Evolutionary conservation across 2,113 vertebrate genomes (phyloP).

Genomic region (Elachura formosa): DNA sequence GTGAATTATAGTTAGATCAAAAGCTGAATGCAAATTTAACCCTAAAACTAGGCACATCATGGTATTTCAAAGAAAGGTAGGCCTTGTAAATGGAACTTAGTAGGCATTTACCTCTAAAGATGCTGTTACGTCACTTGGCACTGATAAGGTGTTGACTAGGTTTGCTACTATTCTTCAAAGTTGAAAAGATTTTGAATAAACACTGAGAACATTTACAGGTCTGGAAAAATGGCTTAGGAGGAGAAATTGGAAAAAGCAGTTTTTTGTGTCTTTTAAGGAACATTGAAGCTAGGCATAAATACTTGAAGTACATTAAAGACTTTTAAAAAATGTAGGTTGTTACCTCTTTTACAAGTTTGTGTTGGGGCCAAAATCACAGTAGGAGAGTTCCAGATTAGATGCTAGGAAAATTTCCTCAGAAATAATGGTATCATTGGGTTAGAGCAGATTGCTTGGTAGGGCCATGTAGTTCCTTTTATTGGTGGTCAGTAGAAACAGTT

Average conservation of each 20-base stretch:
- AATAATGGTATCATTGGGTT: neutral
- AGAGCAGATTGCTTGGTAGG: neutral
- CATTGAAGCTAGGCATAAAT: neutral
- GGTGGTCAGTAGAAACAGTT: neutral
- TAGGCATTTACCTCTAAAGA: neutral
- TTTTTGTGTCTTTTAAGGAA: neutral
- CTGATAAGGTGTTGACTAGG: neutral
- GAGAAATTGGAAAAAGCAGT: neutral
- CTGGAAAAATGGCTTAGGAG: neutral
- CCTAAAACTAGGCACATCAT: neutral
- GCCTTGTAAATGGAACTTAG: neutral
- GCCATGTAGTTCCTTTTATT: neutral
- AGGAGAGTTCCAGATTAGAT: neutral
- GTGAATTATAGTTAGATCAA: neutral
- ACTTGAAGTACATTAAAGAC: neutral
- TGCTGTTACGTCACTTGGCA: neutral
- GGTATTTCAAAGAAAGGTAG: neutral
- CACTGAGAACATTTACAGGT: neutral
- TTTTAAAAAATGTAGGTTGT: neutral
- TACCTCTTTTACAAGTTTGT: neutral
- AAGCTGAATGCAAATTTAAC: neutral
- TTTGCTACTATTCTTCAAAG: neutral
- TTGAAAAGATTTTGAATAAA: neutral
- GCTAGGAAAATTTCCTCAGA: neutral
- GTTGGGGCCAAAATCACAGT: neutral